A percentile compares a stretch with the other conserved stretches of the same genome.
Evolutionary conservation across 2,113 vertebrate genomes (phyloP).

Genomic region (Bos taurus): ARS-UCD2.0 NC_037331.1:59115501-59116000

Average conservation of each 20-base stretch:
- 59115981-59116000: not conserved
- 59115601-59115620: not conserved
- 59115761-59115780: not conserved
- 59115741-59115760: not conserved
- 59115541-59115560: not conserved
- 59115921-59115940: not conserved
- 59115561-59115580: not conserved
- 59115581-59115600: not conserved
- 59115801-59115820: not conserved
- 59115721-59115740: not conserved
- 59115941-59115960: not conserved
- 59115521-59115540: not conserved
- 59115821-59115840: not conserved
- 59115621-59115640: not conserved
- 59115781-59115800: not conserved
- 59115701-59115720: not conserved
- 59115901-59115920: not conserved
- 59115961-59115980: not conserved
- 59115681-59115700: not conserved
- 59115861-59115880: not conserved
- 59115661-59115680: not conserved
- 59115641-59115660: not conserved
- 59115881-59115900: not conserved
- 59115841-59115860: not conserved
- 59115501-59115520: not conserved